Base-by-base conservation (phyloP, 1,140 invertebrate species). In the Lordiphosa clarofinis region DNA sequence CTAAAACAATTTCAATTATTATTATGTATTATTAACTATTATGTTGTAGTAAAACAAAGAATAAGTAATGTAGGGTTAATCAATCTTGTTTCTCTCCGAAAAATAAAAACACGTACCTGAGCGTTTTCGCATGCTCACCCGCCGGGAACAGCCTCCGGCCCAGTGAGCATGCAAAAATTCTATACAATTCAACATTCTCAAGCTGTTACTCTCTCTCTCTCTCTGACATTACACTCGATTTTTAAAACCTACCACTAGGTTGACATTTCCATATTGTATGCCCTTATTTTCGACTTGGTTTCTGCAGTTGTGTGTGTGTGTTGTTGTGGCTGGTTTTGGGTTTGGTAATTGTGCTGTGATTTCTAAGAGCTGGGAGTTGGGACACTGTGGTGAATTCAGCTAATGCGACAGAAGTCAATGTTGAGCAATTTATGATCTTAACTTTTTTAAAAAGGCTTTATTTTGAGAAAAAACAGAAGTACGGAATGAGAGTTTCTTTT, bases 11-110 rank as follows among this genome's bases (percentile, higher is more conserved):
- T 59, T 37, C 36, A 48, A 39, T 39, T 37, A 46, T 7, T 61
- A 42, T 7, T 46, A 49, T 48, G 40, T 48, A 69, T 40, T 73
- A 44, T 61, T 15, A 67, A 48, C 57, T 50, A 43, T 43, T 11
- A 76, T 82, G 62, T 81, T 82, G 71, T 82, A 76, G 72, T 82
- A 68, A 82, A 70, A 84, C 78, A 82, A 82, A 82, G 73, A 73
- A 82, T 82, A 86, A 87, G 72, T 84, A 84, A 81, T 81, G 79
- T 84, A 87, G 78, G 71, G 73, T 67, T 90, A 91, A 89, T 91
- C 91, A 91, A 91, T 91, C 91, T 91, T 91, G 90, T 91, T 90
- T 91, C 91, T 91, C 91, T 91, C 91, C 89, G 86, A 88, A 88
- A 86, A 87, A 88, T 87, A 87, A 87, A 31, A 88, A 88, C 87